A percentile compares a stretch with the other conserved stretches of the same genome.
phyloP scores from a whole-genome alignment of 2,113 vertebrate genomes.

The Carollia perspicillata region DNA sequence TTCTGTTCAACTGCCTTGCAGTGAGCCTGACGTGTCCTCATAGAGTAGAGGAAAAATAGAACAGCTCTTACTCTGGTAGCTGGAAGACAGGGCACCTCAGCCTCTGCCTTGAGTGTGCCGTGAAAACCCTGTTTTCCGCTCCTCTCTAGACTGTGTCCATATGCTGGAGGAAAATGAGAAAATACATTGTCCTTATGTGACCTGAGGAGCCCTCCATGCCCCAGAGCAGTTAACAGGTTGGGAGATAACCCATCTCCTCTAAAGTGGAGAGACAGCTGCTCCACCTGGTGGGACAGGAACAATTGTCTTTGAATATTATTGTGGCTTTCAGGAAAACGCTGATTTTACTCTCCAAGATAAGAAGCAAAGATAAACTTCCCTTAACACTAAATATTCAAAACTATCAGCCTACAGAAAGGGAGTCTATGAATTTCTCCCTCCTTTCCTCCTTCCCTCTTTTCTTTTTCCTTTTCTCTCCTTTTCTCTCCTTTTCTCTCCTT shows the following conservation, averaged over 20 bases:
- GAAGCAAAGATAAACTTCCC: not conserved
- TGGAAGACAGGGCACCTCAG: not conserved
- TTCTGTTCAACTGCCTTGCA: constrained; percentile 13
- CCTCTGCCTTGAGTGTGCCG: not conserved
- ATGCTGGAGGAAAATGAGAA: not conserved
- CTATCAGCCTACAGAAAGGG: not conserved
- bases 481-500: too few species aligned
- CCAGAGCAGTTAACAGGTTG: not conserved
- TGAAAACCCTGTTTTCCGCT: not conserved
- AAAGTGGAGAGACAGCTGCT: not conserved
- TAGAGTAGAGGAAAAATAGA: not conserved
- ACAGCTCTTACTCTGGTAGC: not conserved
- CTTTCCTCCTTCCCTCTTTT: not conserved
- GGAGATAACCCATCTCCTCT: not conserved
- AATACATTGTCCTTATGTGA: constrained; percentile 15
- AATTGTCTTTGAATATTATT: not conserved
- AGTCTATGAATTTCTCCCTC: not conserved
- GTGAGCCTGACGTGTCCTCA: not conserved
- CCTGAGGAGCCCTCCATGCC: not conserved
- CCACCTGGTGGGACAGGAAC: constrained; percentile 44
- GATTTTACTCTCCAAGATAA: not conserved
- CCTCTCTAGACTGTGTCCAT: not conserved
- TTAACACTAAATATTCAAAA: not conserved
- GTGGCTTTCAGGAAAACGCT: constrained; percentile 3
- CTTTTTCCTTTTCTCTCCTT: not conserved